Base-by-base conservation (phyloP, 2,797 vertebrate species). In the Takifugu rubripes region DNA sequence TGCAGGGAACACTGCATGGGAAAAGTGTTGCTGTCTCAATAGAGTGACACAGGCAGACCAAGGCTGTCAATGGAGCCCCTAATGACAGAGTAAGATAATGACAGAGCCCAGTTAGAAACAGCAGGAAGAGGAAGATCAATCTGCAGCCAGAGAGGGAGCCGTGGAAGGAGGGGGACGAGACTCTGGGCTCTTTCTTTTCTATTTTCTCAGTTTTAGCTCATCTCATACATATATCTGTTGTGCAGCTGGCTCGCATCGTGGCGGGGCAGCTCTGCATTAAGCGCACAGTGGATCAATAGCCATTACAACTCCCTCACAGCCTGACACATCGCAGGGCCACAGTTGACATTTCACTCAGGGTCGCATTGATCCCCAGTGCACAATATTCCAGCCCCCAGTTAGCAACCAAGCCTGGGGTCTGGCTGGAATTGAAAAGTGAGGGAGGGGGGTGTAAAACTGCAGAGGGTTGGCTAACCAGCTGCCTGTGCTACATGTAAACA, bases 51-150 rank as follows among this genome's bases (percentile, higher is more conserved):
- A 93, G 94, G 93, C 93, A 93, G 94, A 93, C 94, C 93, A 81
- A 84, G 89, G 89, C 87, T 92, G 90, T 91, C 89, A 95, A 94
- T 97, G 96, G 93, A 96, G 94, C 95, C 93, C 93, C 93, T 98
- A 98, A 99, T 99, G 96, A 99, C 95, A 98, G 96, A 96, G 95
- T 94, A 95, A 94, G 95, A 98, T 99, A 99, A 99, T 99, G 95
- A 98, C 96, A 98, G 95, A 93, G 92, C 94, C 94, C 93, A 94
- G 94, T 94, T 93, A 93, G 93, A 95, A 98, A 94, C 94, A 98
- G 95, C 95, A 94, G 97, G 96, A 97, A 99, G 94, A 98, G 95
- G 95, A 97, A 98, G 97, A 98, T 98, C 96, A 98, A 97, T 98
- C 96, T 97, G 94, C 92, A 95, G 93, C 94, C 93, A 93, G 93